These are phyloP conservation scores for Diglossa cyanea DNA, from an alignment of 2,797 vertebrate species.

Conservation along the genomic window DNA sequence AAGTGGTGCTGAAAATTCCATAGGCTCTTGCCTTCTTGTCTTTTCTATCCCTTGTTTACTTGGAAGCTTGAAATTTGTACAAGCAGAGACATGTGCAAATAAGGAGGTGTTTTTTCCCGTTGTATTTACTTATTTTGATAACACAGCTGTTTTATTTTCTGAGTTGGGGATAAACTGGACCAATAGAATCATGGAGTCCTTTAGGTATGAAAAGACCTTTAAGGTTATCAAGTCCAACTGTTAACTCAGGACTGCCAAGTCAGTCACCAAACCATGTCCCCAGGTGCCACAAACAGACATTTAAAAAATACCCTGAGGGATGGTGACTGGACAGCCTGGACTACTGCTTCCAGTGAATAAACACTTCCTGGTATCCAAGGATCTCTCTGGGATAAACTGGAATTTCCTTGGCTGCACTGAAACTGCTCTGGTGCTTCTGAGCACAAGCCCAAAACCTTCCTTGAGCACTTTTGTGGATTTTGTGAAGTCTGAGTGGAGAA, in stretches of 20 bases:
- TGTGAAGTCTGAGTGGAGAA: background rate
- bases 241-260: background rate
- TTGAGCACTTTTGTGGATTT: background rate
- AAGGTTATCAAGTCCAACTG: background rate
- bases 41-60: background rate
- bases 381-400: background rate
- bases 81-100: background rate
- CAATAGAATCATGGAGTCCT: background rate
- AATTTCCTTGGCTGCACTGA: background rate
- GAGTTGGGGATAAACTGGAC: background rate
- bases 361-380: background rate
- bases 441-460: background rate
- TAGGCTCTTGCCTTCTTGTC: background rate
- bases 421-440: background rate
- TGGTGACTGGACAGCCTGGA: background rate
- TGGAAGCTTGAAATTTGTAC: background rate
- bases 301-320: background rate
- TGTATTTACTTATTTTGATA: background rate
- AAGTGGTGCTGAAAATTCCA: background rate
- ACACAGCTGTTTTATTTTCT: background rate
- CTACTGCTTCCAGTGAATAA: background rate
- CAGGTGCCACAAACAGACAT: rapidly evolving
- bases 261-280: background rate
- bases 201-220: background rate
- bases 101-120: background rate